Evolutionary conservation across 2,888 invertebrate species (phyloP), one percentile per base, ranked within the genome.

Genomic region (Protonemura montana): DNA sequence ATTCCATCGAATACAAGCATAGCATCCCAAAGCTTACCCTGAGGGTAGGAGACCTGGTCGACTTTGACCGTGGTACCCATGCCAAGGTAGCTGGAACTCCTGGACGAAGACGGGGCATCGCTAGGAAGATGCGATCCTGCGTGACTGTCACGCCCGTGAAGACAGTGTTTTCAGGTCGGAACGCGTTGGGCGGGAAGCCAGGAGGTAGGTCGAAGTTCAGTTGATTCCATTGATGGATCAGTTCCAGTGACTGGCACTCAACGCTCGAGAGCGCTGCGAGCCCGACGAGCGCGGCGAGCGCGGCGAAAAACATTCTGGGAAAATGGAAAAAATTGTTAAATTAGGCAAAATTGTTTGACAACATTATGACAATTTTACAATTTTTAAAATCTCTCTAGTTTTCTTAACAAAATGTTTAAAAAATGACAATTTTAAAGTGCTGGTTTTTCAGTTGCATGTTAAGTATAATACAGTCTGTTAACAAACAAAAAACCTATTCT

Each of bases 1-100:
- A n/a, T n/a, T n/a, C n/a, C n/a, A n/a, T n/a, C n/a, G n/a, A n/a
- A n/a, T n/a, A n/a, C n/a, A n/a, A n/a, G n/a, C n/a, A n/a, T n/a
- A n/a, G n/a, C n/a, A n/a, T n/a, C n/a, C n/a, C n/a, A n/a, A n/a
- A 35, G 29, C 81, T 80, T n/a, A 87, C 87, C 87, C 83, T 59
- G 42, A 87, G 27, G 7, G 84, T 82, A 7, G 87, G 85, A 25
- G 87, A 82, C 35, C 82, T 42, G 27, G 41, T 41, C 26, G 83
- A 76, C 82, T 16, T 30, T 29, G 82, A n/a, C 83, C 95, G 92
- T 0, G 96, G 94, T 7, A 97, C 93, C 91, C 93, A 94, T 16
- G 93, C 94, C 2, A 97, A 89, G 0, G 97, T 95, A 0, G 96
- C 95, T 0, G 97, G 94, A 0, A 97, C 95, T 2, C 97, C 97